Evolutionary conservation across 2,797 vertebrate genomes (phyloP).

Genomic region (Bradypus variegatus): DNA sequence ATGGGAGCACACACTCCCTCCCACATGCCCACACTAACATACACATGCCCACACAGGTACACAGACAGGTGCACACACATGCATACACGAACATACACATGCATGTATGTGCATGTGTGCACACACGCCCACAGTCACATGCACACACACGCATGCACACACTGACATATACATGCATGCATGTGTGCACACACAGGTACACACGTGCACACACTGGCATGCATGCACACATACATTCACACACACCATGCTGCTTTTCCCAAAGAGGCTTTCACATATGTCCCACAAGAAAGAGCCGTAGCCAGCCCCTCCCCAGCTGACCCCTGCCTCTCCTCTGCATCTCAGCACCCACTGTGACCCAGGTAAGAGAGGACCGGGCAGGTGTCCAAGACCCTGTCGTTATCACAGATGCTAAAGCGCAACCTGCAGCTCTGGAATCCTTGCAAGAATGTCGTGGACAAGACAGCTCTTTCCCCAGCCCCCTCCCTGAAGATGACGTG

Average conservation of each 20-base stretch:
- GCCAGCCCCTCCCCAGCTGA: neutral
- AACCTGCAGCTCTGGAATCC: neutral
- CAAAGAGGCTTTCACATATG: neutral
- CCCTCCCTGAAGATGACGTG: neutral
- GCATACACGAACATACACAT: no score
- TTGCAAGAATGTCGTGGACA: neutral
- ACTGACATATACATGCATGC: neutral
- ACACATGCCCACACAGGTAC: neutral
- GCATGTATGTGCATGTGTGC: no score
- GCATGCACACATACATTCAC: neutral
- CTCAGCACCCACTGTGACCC: neutral
- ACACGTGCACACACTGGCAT: no score
- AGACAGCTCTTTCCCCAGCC: neutral
- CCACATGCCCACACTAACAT: neutral
- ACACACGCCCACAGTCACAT: rapidly evolving
- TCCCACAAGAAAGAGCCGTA: neutral
- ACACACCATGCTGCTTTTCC: neutral
- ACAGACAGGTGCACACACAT: neutral
- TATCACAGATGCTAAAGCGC: neutral
- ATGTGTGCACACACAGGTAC: neutral
- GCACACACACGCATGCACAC: no score
- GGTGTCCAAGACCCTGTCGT: neutral
- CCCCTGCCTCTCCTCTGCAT: neutral
- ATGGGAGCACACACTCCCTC: neutral
- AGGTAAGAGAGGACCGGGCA: neutral